Conservation (phyloP, 2,797 vertebrate genomes). For the Melanotaenia maccullochi region DNA sequence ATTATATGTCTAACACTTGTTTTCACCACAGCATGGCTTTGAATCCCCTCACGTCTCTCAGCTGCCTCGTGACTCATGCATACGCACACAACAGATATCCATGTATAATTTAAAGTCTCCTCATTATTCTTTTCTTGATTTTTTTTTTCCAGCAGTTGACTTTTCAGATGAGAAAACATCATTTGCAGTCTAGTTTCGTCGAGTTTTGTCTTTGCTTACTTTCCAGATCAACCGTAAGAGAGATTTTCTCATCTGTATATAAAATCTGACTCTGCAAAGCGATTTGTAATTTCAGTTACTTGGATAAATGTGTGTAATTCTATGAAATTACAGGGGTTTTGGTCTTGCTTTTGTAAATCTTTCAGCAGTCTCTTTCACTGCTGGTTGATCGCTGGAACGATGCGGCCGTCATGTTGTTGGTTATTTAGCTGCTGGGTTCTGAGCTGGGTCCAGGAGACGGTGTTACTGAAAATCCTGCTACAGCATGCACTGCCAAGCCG, state of each 20-base stretch:
- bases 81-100: neutral
- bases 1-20: conserved; percentile 23
- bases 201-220: neutral
- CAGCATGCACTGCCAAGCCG: conserved; percentile 35
- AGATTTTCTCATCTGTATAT: conserved; percentile 7
- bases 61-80: conserved; percentile 17
- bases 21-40: conserved; percentile 18
- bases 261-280: conserved; percentile 10
- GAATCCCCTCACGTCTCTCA: conserved; percentile 3
- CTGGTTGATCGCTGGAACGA: conserved; percentile 6
- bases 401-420: conserved; percentile 5
- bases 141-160: neutral
- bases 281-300: conserved; percentile 1
- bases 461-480: conserved; percentile 66
- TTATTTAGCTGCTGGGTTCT: conserved; percentile 32
- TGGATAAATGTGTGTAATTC: conserved; percentile 9
- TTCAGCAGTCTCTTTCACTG: conserved; percentile 1
- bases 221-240: conserved; percentile 14
- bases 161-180: conserved; percentile 9
- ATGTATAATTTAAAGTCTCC: conserved; percentile 29
- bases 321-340: conserved; percentile 13
- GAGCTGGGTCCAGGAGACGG: conserved; percentile 52
- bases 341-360: neutral
- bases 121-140: conserved; percentile 32
- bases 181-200: neutral